Evolutionary conservation across 2,113 vertebrate species (phyloP).

Genomic region (Mirounga angustirostris): DNA sequence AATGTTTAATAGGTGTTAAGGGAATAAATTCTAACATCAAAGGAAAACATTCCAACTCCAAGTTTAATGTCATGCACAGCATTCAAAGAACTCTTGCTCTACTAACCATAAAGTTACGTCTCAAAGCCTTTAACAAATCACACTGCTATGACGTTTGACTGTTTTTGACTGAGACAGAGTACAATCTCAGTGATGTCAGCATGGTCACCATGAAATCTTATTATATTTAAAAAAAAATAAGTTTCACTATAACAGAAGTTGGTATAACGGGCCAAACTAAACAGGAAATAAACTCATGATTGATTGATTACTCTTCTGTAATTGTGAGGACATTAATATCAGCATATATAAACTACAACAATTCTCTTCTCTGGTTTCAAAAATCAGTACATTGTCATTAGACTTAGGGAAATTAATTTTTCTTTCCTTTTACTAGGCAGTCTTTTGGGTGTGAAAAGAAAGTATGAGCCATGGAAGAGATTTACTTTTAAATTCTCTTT

Average conservation of each 20-base stretch:
- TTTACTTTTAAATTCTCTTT: neutral
- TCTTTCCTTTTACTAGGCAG: neutral
- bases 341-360: neutral
- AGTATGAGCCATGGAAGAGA: neutral
- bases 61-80: neutral
- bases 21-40: constrained; percentile 7
- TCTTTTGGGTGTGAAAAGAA: neutral
- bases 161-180: constrained; percentile 5
- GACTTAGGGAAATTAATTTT: neutral
- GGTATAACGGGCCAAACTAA: neutral
- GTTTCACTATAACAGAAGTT: neutral
- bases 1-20: neutral
- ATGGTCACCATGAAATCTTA: neutral
- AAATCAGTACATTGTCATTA: neutral
- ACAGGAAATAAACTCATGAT: neutral
- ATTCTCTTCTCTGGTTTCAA: neutral
- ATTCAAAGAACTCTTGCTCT: neutral
- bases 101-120: neutral
- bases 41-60: neutral
- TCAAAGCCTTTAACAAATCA: neutral
- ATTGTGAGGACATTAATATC: neutral
- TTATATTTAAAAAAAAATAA: neutral
- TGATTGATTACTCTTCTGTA: neutral
- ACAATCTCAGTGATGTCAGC: neutral
- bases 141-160: neutral